Evolutionary conservation across 2,113 vertebrate species (phyloP), one percentile per base, ranked within the genome.

Genomic region (Strix uralensis): DNA sequence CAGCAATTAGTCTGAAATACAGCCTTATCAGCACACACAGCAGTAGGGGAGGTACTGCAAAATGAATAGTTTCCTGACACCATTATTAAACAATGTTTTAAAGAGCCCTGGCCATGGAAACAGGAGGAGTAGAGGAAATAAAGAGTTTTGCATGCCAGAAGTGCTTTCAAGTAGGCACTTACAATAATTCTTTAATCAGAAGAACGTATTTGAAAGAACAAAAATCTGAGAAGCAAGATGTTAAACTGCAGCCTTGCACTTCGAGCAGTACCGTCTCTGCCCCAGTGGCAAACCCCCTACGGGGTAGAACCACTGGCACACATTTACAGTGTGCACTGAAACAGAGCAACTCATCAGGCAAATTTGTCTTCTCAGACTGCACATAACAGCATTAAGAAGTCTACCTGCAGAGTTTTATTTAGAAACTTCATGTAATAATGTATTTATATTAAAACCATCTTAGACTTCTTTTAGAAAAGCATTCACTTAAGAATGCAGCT

Each of bases 231-330:
- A 54, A 94, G 42, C 3, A 32, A 66, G 34, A 30, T 27, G 51
- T 0, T 70, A 27, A 86, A 70, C 19, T 57, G 51, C 71, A 92
- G 66, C 46, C 38, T 29, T 42, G 20, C 23, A 19, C 36, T 65
- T n/a, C 0, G 0, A 30, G 25, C 9, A 25, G 8, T 13, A 55
- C 12, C 0, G 0, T 12, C 46, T 15, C 26, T 57, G 27, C 6
- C 47, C 47, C 69, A 23, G n/a, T 1, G 21, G 58, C 80, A 89
- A 66, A 69, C 5, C 10, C 49, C n/a, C 2, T 20, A 10, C 23
- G 4, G 32, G 12, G 2, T 0, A 57, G 54, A n/a, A 16, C 8
- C 67, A 55, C 0, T 5, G 65, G 15, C 57, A 58, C 61, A 32
- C 59, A 27, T 4, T n/a, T 25, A 29, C 40, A 11, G 3, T 0